Conservation (phyloP, 2,888 invertebrate genomes). For the Coenonympha glycerion region DNA sequence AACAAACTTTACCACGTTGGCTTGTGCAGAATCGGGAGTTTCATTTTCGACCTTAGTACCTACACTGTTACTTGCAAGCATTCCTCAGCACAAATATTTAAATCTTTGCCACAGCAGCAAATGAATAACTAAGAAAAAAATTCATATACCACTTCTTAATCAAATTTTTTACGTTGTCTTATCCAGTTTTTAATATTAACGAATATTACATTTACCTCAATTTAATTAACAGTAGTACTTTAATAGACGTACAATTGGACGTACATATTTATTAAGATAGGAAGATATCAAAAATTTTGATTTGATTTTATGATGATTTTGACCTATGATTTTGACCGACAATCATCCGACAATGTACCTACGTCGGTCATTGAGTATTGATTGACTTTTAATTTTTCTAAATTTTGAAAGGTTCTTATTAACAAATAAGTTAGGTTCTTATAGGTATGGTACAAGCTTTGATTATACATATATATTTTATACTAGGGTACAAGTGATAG, state of each 20-base stretch:
- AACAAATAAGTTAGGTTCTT: background rate
- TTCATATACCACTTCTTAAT: constrained; percentile 10
- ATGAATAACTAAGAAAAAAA: constrained; percentile 23
- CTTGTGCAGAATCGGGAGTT: constrained; percentile 34
- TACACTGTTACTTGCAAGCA: constrained; percentile 60
- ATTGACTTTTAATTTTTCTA: constrained; percentile 42
- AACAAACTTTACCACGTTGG: constrained; percentile 24
- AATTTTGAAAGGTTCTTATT: constrained; percentile 8
- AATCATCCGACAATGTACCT: constrained; percentile 54
- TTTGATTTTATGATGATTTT: constrained; percentile 63
- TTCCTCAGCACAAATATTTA: too few relatives aligned
- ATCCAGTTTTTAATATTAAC: constrained; percentile 16
- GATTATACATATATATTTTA: too few relatives aligned
- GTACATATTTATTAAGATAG: too few relatives aligned
- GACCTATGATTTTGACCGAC: constrained; percentile 54
- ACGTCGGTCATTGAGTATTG: constrained; percentile 49
- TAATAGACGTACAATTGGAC: constrained; percentile 56
- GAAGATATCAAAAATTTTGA: constrained; percentile 62
- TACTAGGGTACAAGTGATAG: too few relatives aligned
- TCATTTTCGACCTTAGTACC: too few relatives aligned
- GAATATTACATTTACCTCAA: constrained; percentile 44
- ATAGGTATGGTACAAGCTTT: too few relatives aligned
- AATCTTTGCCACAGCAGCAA: too few relatives aligned
- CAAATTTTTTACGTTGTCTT: background rate
- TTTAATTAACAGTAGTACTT: constrained; percentile 55